phyloP scores from a whole-genome alignment of 2,113 vertebrate species.

The Empidonax alnorum region DNA sequence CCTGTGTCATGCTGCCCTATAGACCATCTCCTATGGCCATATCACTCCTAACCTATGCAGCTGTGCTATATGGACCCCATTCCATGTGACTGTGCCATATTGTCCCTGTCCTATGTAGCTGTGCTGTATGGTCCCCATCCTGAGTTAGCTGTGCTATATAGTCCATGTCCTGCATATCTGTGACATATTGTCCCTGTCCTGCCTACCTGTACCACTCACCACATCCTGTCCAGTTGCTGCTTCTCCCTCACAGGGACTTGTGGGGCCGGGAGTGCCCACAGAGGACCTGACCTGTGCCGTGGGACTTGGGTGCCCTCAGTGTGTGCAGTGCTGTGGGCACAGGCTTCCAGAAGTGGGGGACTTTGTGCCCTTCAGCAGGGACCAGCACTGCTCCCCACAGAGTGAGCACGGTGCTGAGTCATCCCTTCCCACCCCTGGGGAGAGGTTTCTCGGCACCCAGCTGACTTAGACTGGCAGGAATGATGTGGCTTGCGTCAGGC shows the following conservation, averaged over 20 bases:
- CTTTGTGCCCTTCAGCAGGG: not conserved
- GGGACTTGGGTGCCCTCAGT: not conserved
- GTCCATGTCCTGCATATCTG: fast-evolving
- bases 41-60: not conserved
- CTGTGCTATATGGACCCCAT: not conserved
- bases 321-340: not conserved
- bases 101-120: not conserved
- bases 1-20: not conserved
- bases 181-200: not conserved
- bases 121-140: not conserved
- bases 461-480: not conserved
- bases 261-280: not conserved
- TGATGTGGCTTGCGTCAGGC: not conserved
- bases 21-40: not conserved
- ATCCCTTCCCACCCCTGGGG: not conserved
- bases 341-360: not conserved
- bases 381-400: not conserved
- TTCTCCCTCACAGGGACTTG: not conserved
- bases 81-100: not conserved
- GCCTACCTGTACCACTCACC: not conserved
- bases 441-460: not conserved
- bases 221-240: not conserved
- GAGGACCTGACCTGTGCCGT: not conserved
- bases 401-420: fast-evolving
- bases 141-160: not conserved